Conservation (phyloP, 2,888 invertebrate genomes). For the Drosophila buzzatii region DNA sequence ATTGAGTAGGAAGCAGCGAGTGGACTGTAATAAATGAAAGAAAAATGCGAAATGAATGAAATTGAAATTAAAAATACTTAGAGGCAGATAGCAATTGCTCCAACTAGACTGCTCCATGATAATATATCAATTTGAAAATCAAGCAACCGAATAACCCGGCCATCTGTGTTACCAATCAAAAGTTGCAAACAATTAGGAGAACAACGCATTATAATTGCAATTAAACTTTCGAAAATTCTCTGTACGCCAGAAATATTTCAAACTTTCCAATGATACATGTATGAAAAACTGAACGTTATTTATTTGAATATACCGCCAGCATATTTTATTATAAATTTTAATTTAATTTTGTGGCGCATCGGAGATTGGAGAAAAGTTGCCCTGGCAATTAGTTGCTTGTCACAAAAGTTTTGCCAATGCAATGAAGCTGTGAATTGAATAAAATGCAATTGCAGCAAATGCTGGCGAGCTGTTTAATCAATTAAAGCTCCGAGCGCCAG, state of each 20-base stretch:
- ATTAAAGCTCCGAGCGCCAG: conserved; percentile 27
- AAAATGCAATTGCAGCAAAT: conserved; percentile 40
- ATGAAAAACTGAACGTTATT: neutral
- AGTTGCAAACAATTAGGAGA: conserved; percentile 29
- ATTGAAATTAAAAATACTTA: no score
- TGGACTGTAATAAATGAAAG: no score
- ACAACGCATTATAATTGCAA: conserved; percentile 57
- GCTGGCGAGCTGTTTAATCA: conserved; percentile 48
- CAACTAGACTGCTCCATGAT: neutral
- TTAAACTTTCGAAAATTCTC: conserved; percentile 44
- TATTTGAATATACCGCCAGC: neutral
- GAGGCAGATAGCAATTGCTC: no score
- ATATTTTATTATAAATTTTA: conserved; percentile 52
- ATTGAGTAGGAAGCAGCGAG: no score
- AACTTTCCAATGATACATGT: conserved; percentile 36
- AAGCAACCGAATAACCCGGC: neutral
- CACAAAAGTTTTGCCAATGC: conserved; percentile 65
- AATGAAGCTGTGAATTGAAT: conserved; percentile 55
- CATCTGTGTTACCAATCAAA: conserved; percentile 17
- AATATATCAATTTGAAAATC: neutral
- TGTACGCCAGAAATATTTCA: conserved; percentile 26
- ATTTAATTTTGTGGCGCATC: conserved; percentile 57
- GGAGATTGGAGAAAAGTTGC: conserved; percentile 23
- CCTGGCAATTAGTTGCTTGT: conserved; percentile 57
- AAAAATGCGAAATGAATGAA: no score